phyloP scores from a whole-genome alignment of 1,140 invertebrate genomes.

The Nilaparvata lugens region DNA sequence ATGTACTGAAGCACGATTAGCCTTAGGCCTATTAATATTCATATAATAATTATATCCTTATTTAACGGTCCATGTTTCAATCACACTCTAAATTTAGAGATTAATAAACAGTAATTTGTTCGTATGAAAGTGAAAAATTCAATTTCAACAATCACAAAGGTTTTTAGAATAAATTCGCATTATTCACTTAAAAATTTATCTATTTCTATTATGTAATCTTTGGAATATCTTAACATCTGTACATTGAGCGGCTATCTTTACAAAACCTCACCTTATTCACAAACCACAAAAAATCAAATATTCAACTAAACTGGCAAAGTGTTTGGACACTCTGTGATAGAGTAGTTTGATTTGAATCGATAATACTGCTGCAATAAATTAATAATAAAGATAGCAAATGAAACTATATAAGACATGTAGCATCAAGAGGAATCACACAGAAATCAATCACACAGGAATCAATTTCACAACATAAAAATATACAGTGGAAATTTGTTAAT shows the following conservation, averaged over 20 bases:
- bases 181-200: not conserved
- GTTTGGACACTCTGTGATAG: not conserved
- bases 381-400: too few relatives aligned
- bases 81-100: not conserved
- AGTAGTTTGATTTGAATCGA: not conserved
- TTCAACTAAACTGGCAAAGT: not conserved
- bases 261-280: not conserved
- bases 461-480: too few relatives aligned
- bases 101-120: not conserved
- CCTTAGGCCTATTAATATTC: too few relatives aligned
- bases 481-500: too few relatives aligned
- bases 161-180: too few relatives aligned
- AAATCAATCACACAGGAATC: too few relatives aligned
- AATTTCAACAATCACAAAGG: not conserved
- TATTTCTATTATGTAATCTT: not conserved
- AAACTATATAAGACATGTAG: too few relatives aligned
- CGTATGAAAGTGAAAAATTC: not conserved
- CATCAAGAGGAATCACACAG: too few relatives aligned
- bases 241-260: not conserved
- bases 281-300: not conserved
- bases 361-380: not conserved
- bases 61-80: not conserved
- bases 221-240: not conserved
- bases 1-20: too few relatives aligned
- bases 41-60: not conserved